Percentiles rank a stretch among this genome's conserved stretches.
Conservation (phyloP, 2,888 invertebrate species). For the Xanthia icteritia region DNA sequence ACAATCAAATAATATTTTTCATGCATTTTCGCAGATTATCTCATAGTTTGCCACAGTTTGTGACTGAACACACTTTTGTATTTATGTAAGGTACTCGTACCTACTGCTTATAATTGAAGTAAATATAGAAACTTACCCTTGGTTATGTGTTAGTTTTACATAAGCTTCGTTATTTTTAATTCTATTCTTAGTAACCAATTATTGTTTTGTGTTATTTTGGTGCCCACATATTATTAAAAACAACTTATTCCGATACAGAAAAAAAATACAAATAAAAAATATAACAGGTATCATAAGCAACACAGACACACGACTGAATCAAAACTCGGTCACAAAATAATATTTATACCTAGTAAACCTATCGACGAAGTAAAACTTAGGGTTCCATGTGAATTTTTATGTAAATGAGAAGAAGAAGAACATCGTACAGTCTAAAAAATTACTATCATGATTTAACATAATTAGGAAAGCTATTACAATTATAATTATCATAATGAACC, state of each 20-base stretch:
- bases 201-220: too few relatives aligned
- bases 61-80: neutral
- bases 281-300: neutral
- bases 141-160: too few relatives aligned
- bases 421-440: neutral
- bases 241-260: too few relatives aligned
- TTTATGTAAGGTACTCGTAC: neutral
- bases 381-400: neutral
- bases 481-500: neutral
- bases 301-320: neutral
- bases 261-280: too few relatives aligned
- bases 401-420: neutral
- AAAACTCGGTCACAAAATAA: neutral
- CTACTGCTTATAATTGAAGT: neutral
- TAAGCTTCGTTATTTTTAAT: neutral
- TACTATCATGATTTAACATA: too few relatives aligned
- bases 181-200: neutral
- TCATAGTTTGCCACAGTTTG: neutral
- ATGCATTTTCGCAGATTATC: neutral
- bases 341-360: constrained; percentile 13
- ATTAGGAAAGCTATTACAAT: neutral
- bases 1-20: neutral
- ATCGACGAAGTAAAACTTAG: neutral
- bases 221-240: neutral
- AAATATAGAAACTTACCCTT: constrained; percentile 11